Percentiles rank a stretch among this genome's conserved stretches.
Evolutionary conservation across 2,888 invertebrate genomes (phyloP).

Genomic region (Nephrotoma guestfalica): DNA sequence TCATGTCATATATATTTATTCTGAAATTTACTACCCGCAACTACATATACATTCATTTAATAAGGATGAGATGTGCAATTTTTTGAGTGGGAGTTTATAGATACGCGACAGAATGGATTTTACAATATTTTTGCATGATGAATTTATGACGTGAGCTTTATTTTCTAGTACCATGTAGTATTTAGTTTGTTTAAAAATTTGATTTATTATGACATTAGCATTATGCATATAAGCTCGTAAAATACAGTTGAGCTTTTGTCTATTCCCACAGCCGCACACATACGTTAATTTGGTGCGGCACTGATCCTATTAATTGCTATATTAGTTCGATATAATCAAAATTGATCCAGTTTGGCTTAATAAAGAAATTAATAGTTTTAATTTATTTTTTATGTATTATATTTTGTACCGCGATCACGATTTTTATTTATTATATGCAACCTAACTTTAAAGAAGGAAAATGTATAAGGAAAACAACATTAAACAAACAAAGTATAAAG

Average conservation of each 20-base stretch:
- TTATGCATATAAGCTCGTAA: background rate
- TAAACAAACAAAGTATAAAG: background rate
- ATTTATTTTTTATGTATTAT: background rate
- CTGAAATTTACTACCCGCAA: background rate
- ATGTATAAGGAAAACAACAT: background rate
- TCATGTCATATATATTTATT: background rate
- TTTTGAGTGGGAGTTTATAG: background rate
- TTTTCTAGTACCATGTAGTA: background rate
- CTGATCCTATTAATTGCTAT: background rate
- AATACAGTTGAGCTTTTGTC: background rate
- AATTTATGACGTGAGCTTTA: background rate
- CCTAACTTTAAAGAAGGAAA: background rate
- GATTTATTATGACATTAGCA: background rate
- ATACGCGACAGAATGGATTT: background rate
- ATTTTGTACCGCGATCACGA: background rate
- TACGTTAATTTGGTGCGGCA: background rate
- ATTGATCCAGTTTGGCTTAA: background rate
- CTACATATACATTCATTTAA: background rate
- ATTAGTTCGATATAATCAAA: background rate
- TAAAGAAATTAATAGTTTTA: background rate
- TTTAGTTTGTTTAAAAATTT: background rate
- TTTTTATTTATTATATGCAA: background rate
- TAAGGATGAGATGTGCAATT: background rate
- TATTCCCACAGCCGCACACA: background rate
- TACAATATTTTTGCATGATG: background rate